Evolutionary conservation across 2,797 vertebrate species (phyloP).

Genomic region (Galagoides demidoff): DNA sequence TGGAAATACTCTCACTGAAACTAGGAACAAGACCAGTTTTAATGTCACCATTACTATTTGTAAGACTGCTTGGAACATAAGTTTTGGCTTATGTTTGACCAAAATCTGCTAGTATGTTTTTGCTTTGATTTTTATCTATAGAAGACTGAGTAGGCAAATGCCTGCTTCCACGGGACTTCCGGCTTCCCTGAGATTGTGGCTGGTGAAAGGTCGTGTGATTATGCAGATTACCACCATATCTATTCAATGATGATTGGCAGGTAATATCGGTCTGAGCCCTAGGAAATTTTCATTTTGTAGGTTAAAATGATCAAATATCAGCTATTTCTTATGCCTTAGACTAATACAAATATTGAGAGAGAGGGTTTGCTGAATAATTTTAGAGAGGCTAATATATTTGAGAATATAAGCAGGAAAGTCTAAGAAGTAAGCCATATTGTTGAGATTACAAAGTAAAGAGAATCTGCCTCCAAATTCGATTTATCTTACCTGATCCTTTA

Average conservation of each 20-base stretch:
- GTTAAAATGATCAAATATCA: background rate
- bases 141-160: background rate
- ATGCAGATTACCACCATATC: background rate
- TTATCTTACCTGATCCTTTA: background rate
- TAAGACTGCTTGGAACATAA: background rate
- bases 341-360: no score
- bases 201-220: background rate
- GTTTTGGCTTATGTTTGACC: background rate
- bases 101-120: background rate
- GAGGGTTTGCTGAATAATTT: background rate
- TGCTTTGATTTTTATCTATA: conserved; percentile 15
- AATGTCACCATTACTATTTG: background rate
- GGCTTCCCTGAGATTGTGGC: background rate
- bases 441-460: background rate
- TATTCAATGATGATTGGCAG: background rate
- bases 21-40: background rate
- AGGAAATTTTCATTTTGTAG: background rate
- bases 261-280: background rate
- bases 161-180: background rate
- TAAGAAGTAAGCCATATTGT: background rate
- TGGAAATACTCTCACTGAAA: background rate
- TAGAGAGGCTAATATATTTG: background rate
- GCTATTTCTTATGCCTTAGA: background rate
- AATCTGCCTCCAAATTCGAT: background rate
- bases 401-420: background rate